A percentile compares a stretch with the other conserved stretches of the same genome.
These are phyloP conservation scores for Drosophila neonasuta DNA, from an alignment of 2,888 invertebrate species.

Conservation along the genomic window DNA sequence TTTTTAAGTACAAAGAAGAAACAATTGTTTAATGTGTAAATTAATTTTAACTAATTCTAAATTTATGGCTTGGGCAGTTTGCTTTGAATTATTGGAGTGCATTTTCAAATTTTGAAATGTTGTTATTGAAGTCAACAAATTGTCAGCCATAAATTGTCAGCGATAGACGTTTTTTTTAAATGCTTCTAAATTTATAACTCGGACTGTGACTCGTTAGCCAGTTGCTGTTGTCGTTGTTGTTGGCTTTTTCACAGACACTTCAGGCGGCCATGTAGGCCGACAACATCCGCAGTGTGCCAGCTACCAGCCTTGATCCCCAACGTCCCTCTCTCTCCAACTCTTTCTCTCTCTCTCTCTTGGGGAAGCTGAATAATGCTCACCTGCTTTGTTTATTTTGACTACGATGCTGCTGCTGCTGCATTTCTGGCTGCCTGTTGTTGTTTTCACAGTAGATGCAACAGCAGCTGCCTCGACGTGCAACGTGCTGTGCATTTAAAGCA, in stretches of 20 bases:
- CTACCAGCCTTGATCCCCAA: constrained; percentile 5
- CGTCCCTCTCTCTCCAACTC: not conserved
- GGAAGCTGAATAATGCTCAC: constrained; percentile 64
- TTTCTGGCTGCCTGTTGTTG: constrained; percentile 42
- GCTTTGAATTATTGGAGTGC: too few relatives aligned
- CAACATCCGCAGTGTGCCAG: constrained; percentile 52
- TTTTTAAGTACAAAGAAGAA: too few relatives aligned
- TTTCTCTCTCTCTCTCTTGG: not conserved
- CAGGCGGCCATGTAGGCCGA: constrained; percentile 55
- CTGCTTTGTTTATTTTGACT: constrained; percentile 74
- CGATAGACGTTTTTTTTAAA: too few relatives aligned
- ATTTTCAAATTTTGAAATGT: too few relatives aligned
- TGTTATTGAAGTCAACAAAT: too few relatives aligned
- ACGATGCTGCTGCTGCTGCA: constrained; percentile 24
- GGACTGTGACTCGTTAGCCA: constrained; percentile 61
- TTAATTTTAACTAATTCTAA: too few relatives aligned
- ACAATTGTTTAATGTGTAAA: too few relatives aligned
- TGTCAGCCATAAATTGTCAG: too few relatives aligned
- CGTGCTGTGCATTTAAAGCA: constrained; percentile 66
- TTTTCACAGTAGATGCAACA: constrained; percentile 23
- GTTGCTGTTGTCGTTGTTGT: constrained; percentile 35
- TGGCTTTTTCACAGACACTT: constrained; percentile 57
- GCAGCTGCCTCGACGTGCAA: constrained; percentile 11
- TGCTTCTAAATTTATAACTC: constrained; percentile 12
- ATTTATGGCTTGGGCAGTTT: too few relatives aligned